Evolutionary conservation across 2,888 invertebrate species (phyloP).

Genomic region (Cephus runcator): DNA sequence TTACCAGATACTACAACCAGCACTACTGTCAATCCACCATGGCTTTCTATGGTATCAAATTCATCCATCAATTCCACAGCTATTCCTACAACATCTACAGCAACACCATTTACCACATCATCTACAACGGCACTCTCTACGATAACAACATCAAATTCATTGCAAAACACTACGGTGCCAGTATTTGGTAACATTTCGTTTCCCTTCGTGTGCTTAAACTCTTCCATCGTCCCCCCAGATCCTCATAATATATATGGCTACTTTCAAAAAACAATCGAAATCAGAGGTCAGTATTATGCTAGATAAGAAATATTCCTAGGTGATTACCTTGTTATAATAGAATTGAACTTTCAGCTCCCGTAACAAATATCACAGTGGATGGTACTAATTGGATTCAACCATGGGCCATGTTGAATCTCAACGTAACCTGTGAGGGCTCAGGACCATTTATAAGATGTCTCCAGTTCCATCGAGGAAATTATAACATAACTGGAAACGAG

Average conservation of each 20-base stretch:
- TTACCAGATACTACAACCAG: slow-evolving; percentile 48
- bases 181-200: slow-evolving; percentile 55
- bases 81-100: slow-evolving; percentile 21
- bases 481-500: slow-evolving; percentile 82
- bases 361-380: slow-evolving; percentile 75
- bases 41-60: slow-evolving; percentile 33
- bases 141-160: slow-evolving; percentile 16
- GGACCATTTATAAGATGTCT: slow-evolving; percentile 79
- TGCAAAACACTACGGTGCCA: not conserved
- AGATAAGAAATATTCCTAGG: not conserved
- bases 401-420: slow-evolving; percentile 79
- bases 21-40: slow-evolving; percentile 47
- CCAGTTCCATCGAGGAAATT: slow-evolving; percentile 71
- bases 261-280: slow-evolving; percentile 73
- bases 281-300: slow-evolving; percentile 72
- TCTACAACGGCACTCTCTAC: slow-evolving; percentile 27
- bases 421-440: slow-evolving; percentile 80
- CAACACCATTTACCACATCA: slow-evolving; percentile 25
- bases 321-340: not conserved
- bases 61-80: slow-evolving; percentile 25
- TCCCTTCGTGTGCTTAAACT: slow-evolving; percentile 71
- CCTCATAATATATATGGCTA: slow-evolving; percentile 79
- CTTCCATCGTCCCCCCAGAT: slow-evolving; percentile 73
- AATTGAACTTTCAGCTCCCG: slow-evolving; percentile 73
- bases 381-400: slow-evolving; percentile 87